These are phyloP conservation scores for Adelphocoris suturalis DNA, from an alignment of 2,888 invertebrate genomes.

Conservation along the genomic window DNA sequence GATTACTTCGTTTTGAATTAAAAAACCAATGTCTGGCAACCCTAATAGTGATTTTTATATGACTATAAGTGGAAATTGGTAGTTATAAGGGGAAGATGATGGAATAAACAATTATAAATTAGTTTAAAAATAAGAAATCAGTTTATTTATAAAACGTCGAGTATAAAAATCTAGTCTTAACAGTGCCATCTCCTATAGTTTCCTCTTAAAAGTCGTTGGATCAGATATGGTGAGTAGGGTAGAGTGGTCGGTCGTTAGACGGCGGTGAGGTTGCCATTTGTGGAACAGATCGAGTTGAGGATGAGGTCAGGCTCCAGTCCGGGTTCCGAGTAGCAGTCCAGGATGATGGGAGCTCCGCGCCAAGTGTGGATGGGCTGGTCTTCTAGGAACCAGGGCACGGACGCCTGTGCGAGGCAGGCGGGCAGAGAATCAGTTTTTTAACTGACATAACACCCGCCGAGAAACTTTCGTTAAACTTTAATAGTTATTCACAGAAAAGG, in stretches of 20 bases:
- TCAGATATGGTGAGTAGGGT: conserved; percentile 9
- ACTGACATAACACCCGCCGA: conserved; percentile 64
- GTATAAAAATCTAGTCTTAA: conserved; percentile 52
- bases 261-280: not conserved
- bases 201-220: not conserved
- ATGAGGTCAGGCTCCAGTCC: conserved; percentile 49
- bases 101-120: not conserved
- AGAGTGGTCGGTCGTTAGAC: not conserved
- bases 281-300: conserved; percentile 31
- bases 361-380: conserved; percentile 66
- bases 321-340: conserved; percentile 67
- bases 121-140: conserved; percentile 55
- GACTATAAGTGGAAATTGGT: not conserved
- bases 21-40: no score
- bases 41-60: no score
- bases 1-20: no score
- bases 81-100: not conserved
- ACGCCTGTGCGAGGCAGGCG: conserved; percentile 50
- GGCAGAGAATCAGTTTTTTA: conserved; percentile 68
- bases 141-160: conserved; percentile 62
- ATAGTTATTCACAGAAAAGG: no score
- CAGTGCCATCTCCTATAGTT: conserved; percentile 9
- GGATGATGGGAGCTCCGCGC: conserved; percentile 68
- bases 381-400: conserved; percentile 70
- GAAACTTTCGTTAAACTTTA: conserved; percentile 6